Evolutionary conservation across 2,113 vertebrate genomes (phyloP), one percentile per base, ranked within the genome.

Genomic region (Neogale vison): DNA sequence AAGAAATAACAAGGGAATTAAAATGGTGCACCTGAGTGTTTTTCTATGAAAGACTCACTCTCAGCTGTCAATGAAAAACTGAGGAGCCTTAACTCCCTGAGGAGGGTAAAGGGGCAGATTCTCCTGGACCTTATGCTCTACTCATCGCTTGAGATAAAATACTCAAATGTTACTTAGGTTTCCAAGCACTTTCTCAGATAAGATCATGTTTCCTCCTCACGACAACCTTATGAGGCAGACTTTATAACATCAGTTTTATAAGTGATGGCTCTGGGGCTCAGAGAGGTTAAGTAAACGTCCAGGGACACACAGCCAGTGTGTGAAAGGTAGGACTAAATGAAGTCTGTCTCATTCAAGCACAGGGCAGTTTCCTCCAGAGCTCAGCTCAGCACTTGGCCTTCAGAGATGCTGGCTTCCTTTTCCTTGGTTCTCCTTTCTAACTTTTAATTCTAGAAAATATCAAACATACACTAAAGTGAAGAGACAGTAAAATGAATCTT

Each of bases 391-490:
- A n/a, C 13, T 34, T 69, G 88, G 84, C 42, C 34, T 14, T 55
- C 71, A 61, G 88, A 84, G 67, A 95, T 20, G 39, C 55, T 89
- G 29, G 36, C 47, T 93, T 88, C 45, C 74, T 95, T 90, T 65
- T 50, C 63, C 81, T 95, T 88, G 74, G 47, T 55, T 55, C 3
- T 20, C 52, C 91, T 94, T 90, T 24, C 84, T 80, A 67, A 42
- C 20, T 80, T 93, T 83, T 47, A 74, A 83, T 88, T 90, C 50
- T 39, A 24, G 42, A 79, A 77, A 92, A 79, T 57, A 76, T 80
- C 65, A 97, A 67, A 84, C 45, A 55, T 65, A n/a, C 13, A 12
- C 11, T 55, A 39, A 95, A 87, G 18, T 20, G 57, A 86, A 90
- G 39, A 80, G 47, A 55, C 1, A 87, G n/a, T 61, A 36, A 80